These are phyloP conservation scores for Cossypha dichroa DNA, from an alignment of 2,797 vertebrate genomes.

Conservation along the genomic window DNA sequence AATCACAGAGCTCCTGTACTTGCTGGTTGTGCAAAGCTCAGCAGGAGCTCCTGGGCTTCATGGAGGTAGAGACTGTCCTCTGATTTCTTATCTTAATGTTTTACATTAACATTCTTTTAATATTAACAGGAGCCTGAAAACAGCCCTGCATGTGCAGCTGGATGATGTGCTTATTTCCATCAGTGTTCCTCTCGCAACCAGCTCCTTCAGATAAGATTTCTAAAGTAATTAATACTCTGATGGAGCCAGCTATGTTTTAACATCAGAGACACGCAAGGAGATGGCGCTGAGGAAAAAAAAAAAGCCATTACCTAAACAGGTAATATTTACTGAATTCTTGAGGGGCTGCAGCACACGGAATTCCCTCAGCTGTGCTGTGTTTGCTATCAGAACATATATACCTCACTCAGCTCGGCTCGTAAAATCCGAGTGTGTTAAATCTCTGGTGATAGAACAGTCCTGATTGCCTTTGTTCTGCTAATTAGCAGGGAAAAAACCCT, in stretches of 20 bases:
- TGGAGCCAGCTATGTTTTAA: background rate
- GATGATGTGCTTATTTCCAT: background rate
- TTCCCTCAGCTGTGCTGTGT: background rate
- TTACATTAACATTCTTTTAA: constrained; percentile 1
- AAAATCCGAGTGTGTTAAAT: background rate
- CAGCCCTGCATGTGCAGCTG: background rate
- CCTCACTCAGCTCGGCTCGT: background rate
- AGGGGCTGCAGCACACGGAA: background rate
- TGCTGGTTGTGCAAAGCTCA: background rate
- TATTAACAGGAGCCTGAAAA: background rate
- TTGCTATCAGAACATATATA: background rate
- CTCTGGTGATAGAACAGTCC: background rate
- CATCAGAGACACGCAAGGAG: background rate
- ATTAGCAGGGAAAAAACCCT: background rate
- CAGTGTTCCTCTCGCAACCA: background rate
- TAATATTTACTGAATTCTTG: background rate
- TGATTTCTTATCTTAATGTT: constrained; percentile 15
- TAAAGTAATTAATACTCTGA: background rate
- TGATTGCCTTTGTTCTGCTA: background rate
- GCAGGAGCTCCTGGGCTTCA: background rate
- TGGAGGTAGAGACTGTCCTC: background rate
- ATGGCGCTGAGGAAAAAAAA: background rate
- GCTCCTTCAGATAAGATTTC: background rate
- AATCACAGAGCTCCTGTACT: background rate
- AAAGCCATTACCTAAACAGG: background rate